These are phyloP conservation scores for Aselliscus stoliczkanus DNA, from an alignment of 2,797 vertebrate genomes.

Conservation along the genomic window DNA sequence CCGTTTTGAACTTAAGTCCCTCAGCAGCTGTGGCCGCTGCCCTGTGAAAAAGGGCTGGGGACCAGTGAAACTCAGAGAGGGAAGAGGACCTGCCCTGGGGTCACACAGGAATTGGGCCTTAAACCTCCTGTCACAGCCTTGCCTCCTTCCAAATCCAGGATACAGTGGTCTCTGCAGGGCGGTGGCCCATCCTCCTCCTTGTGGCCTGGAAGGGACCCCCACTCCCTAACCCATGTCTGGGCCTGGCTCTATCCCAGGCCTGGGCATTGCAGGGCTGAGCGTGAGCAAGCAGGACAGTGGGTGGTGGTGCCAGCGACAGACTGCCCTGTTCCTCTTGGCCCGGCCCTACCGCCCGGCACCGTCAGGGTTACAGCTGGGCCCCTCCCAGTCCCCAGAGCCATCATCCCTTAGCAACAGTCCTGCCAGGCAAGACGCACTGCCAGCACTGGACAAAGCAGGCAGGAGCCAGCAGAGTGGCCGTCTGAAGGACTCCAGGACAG, in stretches of 20 bases:
- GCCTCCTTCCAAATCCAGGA: not conserved
- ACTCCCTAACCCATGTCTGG: not conserved
- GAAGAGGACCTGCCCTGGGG: not conserved
- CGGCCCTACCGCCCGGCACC: not conserved
- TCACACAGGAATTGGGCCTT: not conserved
- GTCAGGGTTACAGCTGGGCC: not conserved
- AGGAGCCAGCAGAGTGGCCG: not conserved
- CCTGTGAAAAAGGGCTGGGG: not conserved
- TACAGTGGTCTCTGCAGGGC: not conserved
- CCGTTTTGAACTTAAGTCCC: not conserved
- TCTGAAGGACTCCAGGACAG: not conserved
- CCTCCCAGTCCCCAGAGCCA: slow-evolving; percentile 27
- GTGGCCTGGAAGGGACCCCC: not conserved
- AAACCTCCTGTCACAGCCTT: not conserved
- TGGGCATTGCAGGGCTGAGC: not conserved
- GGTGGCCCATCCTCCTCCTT: not conserved
- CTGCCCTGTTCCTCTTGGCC: not conserved
- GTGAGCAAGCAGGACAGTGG: rapidly evolving
- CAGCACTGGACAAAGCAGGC: not conserved
- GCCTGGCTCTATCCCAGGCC: not conserved
- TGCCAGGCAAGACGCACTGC: not conserved
- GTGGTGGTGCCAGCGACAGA: not conserved
- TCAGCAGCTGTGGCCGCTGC: not conserved
- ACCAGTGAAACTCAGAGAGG: not conserved
- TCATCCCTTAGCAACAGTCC: slow-evolving; percentile 40